Evolutionary conservation across 2,113 vertebrate species (phyloP).

Genomic region (Arvicanthis niloticus): DNA sequence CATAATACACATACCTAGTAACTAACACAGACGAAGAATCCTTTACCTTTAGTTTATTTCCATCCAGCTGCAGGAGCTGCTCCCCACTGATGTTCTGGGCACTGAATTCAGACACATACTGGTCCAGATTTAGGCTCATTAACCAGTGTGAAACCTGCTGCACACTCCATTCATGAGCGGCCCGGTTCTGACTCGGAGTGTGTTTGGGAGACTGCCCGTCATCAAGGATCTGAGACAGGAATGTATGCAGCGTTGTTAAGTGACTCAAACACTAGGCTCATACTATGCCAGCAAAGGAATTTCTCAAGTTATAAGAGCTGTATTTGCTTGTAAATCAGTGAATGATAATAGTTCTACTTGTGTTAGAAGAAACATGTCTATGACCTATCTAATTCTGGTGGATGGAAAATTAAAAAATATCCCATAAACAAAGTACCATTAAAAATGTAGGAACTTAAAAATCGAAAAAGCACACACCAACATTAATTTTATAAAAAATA

Average conservation of each 20-base stretch:
- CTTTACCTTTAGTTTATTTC: conserved; percentile 93
- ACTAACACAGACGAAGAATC: conserved; percentile 47
- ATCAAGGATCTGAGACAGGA: conserved; percentile 92
- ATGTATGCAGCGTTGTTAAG: conserved; percentile 55
- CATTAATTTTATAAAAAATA: conserved; percentile 31
- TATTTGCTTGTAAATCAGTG: background rate
- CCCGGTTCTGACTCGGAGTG: conserved; percentile 90
- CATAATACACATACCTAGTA: background rate
- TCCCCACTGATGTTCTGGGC: conserved; percentile 95
- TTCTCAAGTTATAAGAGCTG: conserved; percentile 31
- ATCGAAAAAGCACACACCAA: background rate
- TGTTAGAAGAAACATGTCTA: background rate
- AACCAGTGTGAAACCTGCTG: conserved; percentile 97
- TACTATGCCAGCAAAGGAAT: conserved; percentile 11
- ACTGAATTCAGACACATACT: conserved; percentile 95
- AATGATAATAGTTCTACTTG: conserved; percentile 35
- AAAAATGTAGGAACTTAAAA: conserved; percentile 22
- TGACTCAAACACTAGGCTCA: conserved; percentile 22
- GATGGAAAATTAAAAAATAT: conserved; percentile 44
- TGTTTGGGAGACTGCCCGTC: conserved; percentile 92
- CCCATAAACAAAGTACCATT: conserved; percentile 27
- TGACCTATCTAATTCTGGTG: background rate
- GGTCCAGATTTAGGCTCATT: conserved; percentile 93
- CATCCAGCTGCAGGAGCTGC: conserved; percentile 94
- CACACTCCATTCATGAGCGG: conserved; percentile 93